A percentile compares a stretch with the other conserved stretches of the same genome.
These are phyloP conservation scores for Vespertilio murinus DNA, from an alignment of 2,797 vertebrate genomes.

Conservation along the genomic window DNA sequence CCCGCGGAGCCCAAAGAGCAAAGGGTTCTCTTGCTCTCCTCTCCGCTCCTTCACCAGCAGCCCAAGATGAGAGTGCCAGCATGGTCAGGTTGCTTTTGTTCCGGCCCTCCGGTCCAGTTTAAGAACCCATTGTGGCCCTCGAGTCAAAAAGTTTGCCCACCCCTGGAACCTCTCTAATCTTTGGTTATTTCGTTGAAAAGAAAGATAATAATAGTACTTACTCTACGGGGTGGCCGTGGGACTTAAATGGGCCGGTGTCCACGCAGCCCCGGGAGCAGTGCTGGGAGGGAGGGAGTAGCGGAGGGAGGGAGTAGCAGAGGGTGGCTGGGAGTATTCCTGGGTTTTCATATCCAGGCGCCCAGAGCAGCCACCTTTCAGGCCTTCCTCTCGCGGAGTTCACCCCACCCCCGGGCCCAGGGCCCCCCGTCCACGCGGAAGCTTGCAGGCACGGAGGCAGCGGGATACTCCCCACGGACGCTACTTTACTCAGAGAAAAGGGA, in stretches of 20 bases:
- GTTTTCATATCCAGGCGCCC: background rate
- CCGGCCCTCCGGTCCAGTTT: no score
- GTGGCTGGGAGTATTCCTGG: background rate
- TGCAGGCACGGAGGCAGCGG: rapidly evolving
- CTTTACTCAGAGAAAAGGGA: background rate
- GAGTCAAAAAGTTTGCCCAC: no score
- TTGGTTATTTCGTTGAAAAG: background rate
- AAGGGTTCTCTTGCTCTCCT: no score
- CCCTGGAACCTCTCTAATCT: background rate
- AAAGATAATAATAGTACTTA: background rate
- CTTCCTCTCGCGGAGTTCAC: background rate
- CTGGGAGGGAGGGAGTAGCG: background rate
- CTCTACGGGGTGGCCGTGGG: background rate
- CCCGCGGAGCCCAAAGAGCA: no score
- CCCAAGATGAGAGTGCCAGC: no score
- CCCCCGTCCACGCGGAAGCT: background rate
- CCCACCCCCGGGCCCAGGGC: no score
- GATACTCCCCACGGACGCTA: background rate
- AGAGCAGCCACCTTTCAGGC: background rate
- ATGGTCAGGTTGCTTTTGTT: no score
- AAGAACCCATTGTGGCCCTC: no score
- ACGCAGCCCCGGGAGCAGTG: background rate
- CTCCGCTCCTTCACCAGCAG: no score
- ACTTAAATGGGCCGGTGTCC: background rate
- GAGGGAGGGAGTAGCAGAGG: no score